phyloP scores from a whole-genome alignment of 2,797 vertebrate species.

The Myotis vivesi region DNA sequence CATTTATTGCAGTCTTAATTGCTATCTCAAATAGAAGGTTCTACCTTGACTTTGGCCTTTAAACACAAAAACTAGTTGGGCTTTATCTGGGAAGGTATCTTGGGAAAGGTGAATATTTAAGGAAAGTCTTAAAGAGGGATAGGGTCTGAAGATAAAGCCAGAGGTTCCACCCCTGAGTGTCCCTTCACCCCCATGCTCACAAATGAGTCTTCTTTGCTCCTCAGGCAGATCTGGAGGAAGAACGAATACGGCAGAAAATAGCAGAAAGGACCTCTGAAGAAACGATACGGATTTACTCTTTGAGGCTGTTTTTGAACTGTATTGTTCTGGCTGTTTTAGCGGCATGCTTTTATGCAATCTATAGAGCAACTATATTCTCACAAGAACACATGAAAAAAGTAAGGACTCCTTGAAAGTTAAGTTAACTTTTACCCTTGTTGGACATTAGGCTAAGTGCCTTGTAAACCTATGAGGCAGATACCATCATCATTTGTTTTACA shows the following conservation, averaged over 20 bases:
- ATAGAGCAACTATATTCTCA: slow-evolving; percentile 90
- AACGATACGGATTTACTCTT: slow-evolving; percentile 88
- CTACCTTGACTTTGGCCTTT: not conserved
- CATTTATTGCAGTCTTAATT: not conserved
- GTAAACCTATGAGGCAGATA: not conserved
- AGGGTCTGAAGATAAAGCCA: accelerated
- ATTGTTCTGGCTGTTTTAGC: slow-evolving; percentile 89
- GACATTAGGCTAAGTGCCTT: not conserved
- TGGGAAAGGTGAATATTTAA: not conserved
- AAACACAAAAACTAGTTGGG: not conserved
- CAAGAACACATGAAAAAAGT: slow-evolving; percentile 85
- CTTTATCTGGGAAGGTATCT: not conserved
- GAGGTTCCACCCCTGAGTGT: not conserved
- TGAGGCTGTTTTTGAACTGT: slow-evolving; percentile 91
- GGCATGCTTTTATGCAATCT: slow-evolving; percentile 94
- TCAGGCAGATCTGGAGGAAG: slow-evolving; percentile 95
- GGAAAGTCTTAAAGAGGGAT: not conserved
- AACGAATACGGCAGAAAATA: slow-evolving; percentile 92
- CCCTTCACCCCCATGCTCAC: not conserved
- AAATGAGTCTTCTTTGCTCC: slow-evolving; percentile 61
- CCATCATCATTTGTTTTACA: not conserved
- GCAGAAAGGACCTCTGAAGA: slow-evolving; percentile 89
- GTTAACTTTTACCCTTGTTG: not conserved
- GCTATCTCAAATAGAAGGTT: not conserved
- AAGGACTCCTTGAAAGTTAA: slow-evolving; percentile 53